These are phyloP conservation scores for Drosophila picticornis DNA, from an alignment of 2,888 invertebrate genomes.

Conservation along the genomic window DNA sequence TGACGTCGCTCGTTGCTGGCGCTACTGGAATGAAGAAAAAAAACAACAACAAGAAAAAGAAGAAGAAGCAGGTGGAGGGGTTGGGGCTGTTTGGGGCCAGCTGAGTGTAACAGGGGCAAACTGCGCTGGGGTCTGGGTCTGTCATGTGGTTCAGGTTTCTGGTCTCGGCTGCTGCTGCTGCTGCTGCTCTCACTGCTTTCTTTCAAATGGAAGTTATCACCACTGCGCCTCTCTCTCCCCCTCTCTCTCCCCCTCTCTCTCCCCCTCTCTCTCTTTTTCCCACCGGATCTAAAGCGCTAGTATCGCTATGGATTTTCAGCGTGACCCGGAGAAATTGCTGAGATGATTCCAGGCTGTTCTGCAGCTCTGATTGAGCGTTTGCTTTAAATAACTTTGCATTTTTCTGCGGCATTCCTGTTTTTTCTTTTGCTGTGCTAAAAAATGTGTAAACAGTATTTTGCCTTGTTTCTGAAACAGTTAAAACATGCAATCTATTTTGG, in stretches of 20 bases:
- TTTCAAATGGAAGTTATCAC: conserved; percentile 46
- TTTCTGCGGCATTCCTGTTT: background rate
- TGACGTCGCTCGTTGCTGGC: conserved; percentile 58
- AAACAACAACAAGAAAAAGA: background rate
- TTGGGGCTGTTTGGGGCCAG: conserved; percentile 7
- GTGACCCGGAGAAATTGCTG: conserved; percentile 8
- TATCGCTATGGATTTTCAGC: conserved; percentile 24
- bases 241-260: conserved; percentile 30
- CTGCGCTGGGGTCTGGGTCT: conserved; percentile 37
- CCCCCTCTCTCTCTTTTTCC: conserved; percentile 26
- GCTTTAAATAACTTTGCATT: background rate
- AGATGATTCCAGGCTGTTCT: conserved; percentile 3
- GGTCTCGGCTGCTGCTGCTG: conserved; percentile 11
- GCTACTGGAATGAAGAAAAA: conserved; percentile 31
- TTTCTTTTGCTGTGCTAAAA: background rate
- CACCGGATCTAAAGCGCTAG: conserved; percentile 31
- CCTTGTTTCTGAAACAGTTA: background rate
- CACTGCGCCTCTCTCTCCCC: background rate
- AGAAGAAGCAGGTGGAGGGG: background rate
- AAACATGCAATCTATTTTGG: background rate
- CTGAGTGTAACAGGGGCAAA: conserved; percentile 37
- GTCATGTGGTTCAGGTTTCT: conserved; percentile 62
- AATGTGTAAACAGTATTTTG: background rate
- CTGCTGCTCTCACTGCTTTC: conserved; percentile 73
- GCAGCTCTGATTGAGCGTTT: background rate